A percentile compares a stretch with the other conserved stretches of the same genome.
Evolutionary conservation across 2,113 vertebrate genomes (phyloP).

Genomic region (Hydrolagus affinis): DNA sequence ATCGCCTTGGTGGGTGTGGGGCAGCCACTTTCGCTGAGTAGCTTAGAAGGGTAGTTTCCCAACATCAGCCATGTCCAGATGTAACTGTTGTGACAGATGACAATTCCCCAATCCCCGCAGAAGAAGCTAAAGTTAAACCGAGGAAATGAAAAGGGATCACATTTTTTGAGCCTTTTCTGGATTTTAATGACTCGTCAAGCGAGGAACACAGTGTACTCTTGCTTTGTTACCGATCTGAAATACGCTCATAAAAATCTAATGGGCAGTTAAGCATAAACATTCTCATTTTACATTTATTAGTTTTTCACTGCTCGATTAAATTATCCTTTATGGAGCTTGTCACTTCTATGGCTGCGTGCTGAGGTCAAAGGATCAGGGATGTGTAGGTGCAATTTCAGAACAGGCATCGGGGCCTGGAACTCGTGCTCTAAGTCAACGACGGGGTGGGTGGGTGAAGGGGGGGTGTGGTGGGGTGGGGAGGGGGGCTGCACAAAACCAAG

Average conservation of each 20-base stretch:
- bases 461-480: no score
- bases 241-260: not conserved
- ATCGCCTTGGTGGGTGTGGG: no score
- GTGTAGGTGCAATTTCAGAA: no score
- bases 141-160: not conserved
- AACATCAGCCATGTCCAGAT: not conserved
- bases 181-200: not conserved
- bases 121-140: not conserved
- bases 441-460: no score
- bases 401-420: no score
- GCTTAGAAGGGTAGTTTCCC: no score
- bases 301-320: slow-evolving; percentile 3
- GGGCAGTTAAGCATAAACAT: not conserved
- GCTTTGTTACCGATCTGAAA: not conserved
- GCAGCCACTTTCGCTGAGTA: no score
- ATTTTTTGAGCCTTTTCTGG: not conserved
- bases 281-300: slow-evolving; percentile 19
- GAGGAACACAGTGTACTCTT: slow-evolving; percentile 4
- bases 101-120: not conserved
- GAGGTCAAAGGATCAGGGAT: no score
- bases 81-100: not conserved
- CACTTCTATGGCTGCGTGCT: no score
- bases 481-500: no score
- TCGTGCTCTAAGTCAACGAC: no score
- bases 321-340: not conserved